These are phyloP conservation scores for Cricetomys ansorgei DNA, from an alignment of 2,113 vertebrate species.

Conservation along the genomic window DNA sequence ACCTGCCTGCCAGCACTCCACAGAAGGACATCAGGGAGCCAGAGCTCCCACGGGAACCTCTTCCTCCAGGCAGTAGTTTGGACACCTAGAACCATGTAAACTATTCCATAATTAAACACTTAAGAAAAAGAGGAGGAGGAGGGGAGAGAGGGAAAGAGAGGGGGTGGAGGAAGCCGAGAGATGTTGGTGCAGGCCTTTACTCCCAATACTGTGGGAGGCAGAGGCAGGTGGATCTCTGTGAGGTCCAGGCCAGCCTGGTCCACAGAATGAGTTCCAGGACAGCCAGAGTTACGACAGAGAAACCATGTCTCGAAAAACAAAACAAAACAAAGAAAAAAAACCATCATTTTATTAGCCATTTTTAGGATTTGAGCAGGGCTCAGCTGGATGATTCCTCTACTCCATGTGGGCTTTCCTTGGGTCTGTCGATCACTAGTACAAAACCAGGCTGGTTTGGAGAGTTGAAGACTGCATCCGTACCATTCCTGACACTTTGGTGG, in stretches of 20 bases:
- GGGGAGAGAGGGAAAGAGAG: no score
- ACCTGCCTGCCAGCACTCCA: background rate
- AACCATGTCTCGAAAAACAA: no score
- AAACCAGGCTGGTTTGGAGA: background rate
- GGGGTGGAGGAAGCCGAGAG: no score
- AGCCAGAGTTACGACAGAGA: no score
- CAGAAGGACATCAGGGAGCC: background rate
- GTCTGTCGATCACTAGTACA: background rate
- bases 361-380: background rate
- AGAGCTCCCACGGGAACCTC: background rate
- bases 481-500: background rate
- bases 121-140: no score
- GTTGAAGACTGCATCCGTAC: background rate
- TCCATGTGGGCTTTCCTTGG: background rate
- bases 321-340: no score
- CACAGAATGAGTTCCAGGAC: no score
- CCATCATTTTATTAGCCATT: background rate
- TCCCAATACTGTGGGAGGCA: no score
- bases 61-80: background rate
- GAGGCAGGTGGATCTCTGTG: no score
- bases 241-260: no score
- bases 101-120: background rate
- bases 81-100: background rate
- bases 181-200: no score
- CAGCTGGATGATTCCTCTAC: background rate